Percentiles rank a stretch among this genome's conserved stretches.
These are phyloP conservation scores for Trichonephila inaurata DNA, from an alignment of 1,140 invertebrate genomes.

Conservation along the genomic window DNA sequence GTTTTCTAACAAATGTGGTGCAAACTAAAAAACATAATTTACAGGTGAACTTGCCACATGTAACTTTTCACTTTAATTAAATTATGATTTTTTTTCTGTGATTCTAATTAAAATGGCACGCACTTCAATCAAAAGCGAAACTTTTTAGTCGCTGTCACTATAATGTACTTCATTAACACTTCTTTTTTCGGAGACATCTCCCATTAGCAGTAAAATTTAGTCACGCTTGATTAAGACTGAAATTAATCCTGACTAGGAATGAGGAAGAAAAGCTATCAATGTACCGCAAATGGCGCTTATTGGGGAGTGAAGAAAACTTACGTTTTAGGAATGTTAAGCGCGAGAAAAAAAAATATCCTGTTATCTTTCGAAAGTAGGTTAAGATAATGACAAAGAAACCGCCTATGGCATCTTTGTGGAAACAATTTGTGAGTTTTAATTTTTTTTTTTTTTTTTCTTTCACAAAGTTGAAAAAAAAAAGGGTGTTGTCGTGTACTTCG, in stretches of 20 bases:
- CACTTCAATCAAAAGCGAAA: neutral
- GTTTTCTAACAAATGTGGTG: no score
- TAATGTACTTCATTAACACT: neutral
- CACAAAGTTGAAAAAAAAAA: neutral
- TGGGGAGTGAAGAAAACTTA: neutral
- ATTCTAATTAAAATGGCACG: neutral
- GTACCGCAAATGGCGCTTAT: neutral
- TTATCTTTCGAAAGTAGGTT: conserved; percentile 1
- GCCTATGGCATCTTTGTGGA: neutral
- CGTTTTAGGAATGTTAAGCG: neutral
- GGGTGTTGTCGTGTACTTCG: neutral
- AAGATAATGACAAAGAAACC: conserved; percentile 1
- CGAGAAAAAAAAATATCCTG: neutral
- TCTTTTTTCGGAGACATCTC: neutral
- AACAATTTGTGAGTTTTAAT: neutral
- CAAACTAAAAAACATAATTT: no score
- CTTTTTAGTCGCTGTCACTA: neutral
- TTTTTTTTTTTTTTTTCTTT: neutral
- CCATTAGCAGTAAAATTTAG: neutral
- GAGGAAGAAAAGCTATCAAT: neutral
- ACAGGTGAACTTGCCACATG: no score
- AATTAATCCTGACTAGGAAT: neutral
- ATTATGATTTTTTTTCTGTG: neutral
- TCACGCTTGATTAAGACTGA: neutral
- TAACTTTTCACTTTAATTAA: neutral